phyloP scores from a whole-genome alignment of 2,113 vertebrate species.

The Leucopsar rothschildi region DNA sequence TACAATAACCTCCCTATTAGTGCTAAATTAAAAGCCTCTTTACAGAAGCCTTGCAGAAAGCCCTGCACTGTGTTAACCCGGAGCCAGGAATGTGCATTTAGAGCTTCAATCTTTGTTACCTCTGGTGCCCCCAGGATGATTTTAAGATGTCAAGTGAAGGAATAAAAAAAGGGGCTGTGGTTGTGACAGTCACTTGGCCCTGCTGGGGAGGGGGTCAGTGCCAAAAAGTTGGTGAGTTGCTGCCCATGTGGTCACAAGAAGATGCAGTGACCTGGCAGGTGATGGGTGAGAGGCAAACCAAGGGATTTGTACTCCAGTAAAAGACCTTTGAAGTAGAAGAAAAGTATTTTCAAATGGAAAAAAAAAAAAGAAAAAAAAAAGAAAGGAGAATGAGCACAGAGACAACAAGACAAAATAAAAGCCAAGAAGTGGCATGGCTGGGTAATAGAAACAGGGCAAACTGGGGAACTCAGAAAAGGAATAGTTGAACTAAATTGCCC shows the following conservation, averaged over 20 bases:
- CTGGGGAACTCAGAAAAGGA: not conserved
- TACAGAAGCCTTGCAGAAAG: not conserved
- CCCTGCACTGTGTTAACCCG: not conserved
- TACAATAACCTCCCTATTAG: conserved; percentile 62
- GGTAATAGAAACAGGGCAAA: not conserved
- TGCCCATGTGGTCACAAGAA: not conserved
- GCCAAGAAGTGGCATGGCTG: not conserved
- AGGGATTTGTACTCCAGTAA: not conserved
- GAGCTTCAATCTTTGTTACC: not conserved
- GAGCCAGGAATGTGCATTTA: not conserved
- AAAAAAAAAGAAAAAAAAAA: not conserved
- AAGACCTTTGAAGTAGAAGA: not conserved
- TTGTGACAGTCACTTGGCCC: not conserved
- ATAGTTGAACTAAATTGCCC: conserved; percentile 28
- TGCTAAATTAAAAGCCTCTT: conserved; percentile 53
- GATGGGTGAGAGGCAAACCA: not conserved
- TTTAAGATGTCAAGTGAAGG: not conserved
- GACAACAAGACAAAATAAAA: not conserved
- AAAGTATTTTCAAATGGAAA: not conserved
- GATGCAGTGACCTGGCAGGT: not conserved
- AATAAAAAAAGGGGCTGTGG: not conserved
- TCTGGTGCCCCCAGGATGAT: not conserved
- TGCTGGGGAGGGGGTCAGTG: not conserved
- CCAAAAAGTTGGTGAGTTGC: not conserved
- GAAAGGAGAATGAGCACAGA: not conserved